Conservation (phyloP, 2,888 invertebrate genomes). For the Drosophila parthenogenetica region DNA sequence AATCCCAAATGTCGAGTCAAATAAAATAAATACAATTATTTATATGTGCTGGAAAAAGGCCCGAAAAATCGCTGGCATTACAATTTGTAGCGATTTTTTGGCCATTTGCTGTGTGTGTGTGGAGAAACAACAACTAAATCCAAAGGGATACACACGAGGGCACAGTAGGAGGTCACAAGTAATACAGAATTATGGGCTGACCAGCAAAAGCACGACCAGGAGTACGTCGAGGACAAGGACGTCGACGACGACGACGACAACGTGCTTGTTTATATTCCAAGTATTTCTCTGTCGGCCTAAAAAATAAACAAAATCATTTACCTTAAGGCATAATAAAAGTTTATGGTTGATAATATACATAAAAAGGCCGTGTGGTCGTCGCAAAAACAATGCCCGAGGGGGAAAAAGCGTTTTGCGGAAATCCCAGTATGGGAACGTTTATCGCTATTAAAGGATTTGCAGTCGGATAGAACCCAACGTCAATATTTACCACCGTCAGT, state of each 20-base stretch:
- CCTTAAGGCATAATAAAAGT: conserved; percentile 82
- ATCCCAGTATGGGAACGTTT: conserved; percentile 48
- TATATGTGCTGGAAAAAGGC: conserved; percentile 57
- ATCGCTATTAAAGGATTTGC: conserved; percentile 62
- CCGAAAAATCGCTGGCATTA: conserved; percentile 78
- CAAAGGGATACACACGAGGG: conserved; percentile 34
- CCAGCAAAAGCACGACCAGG: conserved; percentile 16
- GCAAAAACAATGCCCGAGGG: conserved; percentile 33
- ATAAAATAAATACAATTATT: conserved; percentile 54
- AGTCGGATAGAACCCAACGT: conserved; percentile 41
- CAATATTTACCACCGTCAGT: conserved; percentile 62
- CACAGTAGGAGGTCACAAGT: conserved; percentile 29
- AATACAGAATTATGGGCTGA: conserved; percentile 64
- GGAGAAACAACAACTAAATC: conserved; percentile 19
- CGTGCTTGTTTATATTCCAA: conserved; percentile 32
- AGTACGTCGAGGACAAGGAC: neutral
- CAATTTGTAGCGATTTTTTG: conserved; percentile 80
- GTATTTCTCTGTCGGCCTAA: conserved; percentile 50
- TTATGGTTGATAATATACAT: conserved; percentile 74
- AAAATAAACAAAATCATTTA: conserved; percentile 82
- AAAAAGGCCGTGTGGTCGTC: conserved; percentile 45
- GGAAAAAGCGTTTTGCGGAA: conserved; percentile 27
- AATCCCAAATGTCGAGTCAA: conserved; percentile 24
- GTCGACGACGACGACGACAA: conserved; percentile 6
- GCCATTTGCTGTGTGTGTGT: conserved; percentile 4